Conservation (phyloP, 2,797 vertebrate genomes). For the Sciaenops ocellatus region DNA sequence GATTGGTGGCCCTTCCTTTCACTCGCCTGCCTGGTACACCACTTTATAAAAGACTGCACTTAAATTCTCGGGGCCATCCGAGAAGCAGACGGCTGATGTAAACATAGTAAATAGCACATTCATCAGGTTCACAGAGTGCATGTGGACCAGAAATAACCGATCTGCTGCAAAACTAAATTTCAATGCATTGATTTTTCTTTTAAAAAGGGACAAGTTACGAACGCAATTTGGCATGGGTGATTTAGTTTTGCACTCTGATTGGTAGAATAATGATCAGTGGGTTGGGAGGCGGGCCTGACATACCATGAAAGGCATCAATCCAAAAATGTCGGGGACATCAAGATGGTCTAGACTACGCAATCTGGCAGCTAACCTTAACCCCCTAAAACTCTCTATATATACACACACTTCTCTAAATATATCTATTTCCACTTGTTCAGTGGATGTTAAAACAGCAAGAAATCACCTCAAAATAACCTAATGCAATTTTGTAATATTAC, state of each 20-base stretch:
- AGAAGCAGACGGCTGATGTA: constrained; percentile 77
- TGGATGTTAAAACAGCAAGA: not conserved
- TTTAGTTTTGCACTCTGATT: not conserved
- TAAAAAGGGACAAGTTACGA: not conserved
- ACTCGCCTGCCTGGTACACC: constrained; percentile 71
- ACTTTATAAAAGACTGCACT: constrained; percentile 83
- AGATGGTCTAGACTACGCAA: not conserved
- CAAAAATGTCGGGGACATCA: not conserved
- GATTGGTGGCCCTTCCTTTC: constrained; percentile 84
- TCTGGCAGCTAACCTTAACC: not conserved
- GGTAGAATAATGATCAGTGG: not conserved
- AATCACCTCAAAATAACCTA: not conserved
- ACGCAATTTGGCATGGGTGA: not conserved
- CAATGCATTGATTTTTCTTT: constrained; percentile 18
- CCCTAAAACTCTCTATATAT: not conserved
- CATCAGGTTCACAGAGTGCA: constrained; percentile 78
- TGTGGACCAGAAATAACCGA: constrained; percentile 64
- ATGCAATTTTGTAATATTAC: not conserved
- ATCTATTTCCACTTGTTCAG: not conserved
- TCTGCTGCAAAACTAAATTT: constrained; percentile 50
- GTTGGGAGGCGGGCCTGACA: not conserved
- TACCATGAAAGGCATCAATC: not conserved
- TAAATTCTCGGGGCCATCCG: constrained; percentile 77
- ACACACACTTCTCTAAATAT: not conserved
- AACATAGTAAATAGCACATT: constrained; percentile 85